Percentiles rank a stretch among this genome's conserved stretches.
These are phyloP conservation scores for Lasioglossum zephyrum DNA, from an alignment of 2,888 invertebrate species.

Conservation along the genomic window DNA sequence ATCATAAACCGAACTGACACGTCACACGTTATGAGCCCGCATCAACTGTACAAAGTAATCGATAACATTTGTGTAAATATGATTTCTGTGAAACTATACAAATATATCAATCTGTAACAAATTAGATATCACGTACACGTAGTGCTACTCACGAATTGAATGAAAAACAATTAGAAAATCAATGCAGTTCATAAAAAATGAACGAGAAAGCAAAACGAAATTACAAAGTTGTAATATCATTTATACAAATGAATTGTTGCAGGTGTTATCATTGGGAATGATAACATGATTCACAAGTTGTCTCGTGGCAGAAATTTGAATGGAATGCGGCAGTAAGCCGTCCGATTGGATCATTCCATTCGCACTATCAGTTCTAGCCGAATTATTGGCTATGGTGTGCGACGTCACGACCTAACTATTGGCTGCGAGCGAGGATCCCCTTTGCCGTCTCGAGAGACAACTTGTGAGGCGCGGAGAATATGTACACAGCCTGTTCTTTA, in stretches of 20 bases:
- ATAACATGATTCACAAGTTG: constrained; percentile 17
- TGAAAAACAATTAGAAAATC: neutral
- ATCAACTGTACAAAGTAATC: neutral
- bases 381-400: too few relatives aligned
- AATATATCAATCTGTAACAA: neutral
- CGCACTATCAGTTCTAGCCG: too few relatives aligned
- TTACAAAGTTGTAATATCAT: neutral
- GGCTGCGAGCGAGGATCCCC: too few relatives aligned
- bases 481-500: constrained; percentile 20
- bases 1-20: neutral
- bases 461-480: neutral
- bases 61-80: neutral
- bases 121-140: too few relatives aligned
- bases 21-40: neutral
- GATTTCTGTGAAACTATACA: neutral
- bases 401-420: too few relatives aligned
- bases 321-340: too few relatives aligned
- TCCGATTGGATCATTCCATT: too few relatives aligned
- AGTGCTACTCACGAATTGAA: neutral
- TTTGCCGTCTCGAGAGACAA: too few relatives aligned
- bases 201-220: constrained; percentile 21
- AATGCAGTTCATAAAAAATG: constrained; percentile 15
- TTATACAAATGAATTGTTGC: constrained; percentile 24
- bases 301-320: too few relatives aligned
- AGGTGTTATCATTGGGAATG: constrained; percentile 39